Evolutionary conservation across 2,797 vertebrate species (phyloP), one percentile per base, ranked within the genome.

Genomic region (Cuculus canorus): DNA sequence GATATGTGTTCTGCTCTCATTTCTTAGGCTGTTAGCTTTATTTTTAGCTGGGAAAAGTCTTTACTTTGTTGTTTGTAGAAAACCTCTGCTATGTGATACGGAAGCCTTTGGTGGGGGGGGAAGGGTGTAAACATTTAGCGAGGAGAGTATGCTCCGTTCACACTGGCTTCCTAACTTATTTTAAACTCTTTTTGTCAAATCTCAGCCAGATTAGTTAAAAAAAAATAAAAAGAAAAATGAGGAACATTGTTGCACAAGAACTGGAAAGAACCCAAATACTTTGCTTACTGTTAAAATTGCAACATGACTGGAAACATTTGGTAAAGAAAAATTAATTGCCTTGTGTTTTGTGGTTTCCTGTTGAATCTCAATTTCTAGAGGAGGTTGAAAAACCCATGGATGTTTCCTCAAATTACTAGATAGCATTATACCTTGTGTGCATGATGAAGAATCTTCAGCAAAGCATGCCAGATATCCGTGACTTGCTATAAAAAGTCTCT

Each of bases 361-460:
- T 92, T 94, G 91, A 94, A 95, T 91, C 92, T 92, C 87, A 71
- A 83, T 93, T 97, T 96, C 86, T 95, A 92, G 92, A 84, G 76
- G 83, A 94, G 93, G 73, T 63, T 90, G 88, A 93, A 84, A 91
- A 92, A 85, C 86, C 72, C 83, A 8, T 95, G 95, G 94, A 96
- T 95, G 91, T 94, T 96, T 96, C 96, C 88, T 95, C 86, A 92
- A 92, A 97, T 97, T 97, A 97, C 94, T 97, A 89, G 95, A 97
- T 93, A 96, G 96, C 95, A 78, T 92, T 82, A 15, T 92, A 96
- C 94, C 93, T 96, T 93, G 91, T 76, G 84, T 64, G 71, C 45
- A 47, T 85, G 95, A 84, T 84, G 86, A 94, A 92, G 82, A 86
- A 80, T 81, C 75, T 88, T 86, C 73, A 54, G 84, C 48, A 50